Evolutionary conservation across 2,113 vertebrate genomes (phyloP).

Genomic region (Oncorhynchus kisutch): DNA sequence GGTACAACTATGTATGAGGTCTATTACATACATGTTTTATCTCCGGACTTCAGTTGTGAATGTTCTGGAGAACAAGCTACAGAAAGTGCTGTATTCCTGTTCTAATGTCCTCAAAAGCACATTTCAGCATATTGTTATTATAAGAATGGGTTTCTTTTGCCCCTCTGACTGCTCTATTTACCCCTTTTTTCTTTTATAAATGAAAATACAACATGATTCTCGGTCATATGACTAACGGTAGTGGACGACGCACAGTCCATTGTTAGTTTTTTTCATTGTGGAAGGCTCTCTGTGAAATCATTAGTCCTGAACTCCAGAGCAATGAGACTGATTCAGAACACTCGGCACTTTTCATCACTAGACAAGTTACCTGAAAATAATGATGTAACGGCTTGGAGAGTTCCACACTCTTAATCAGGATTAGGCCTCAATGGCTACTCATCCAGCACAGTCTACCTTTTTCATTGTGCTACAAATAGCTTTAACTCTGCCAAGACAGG

Average conservation of each 20-base stretch:
- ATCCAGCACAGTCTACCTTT: too few relatives aligned
- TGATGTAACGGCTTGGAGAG: not conserved
- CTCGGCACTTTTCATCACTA: not conserved
- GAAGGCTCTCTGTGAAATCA: not conserved
- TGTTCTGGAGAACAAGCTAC: too few relatives aligned
- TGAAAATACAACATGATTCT: not conserved
- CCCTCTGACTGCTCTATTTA: not conserved
- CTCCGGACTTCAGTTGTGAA: too few relatives aligned
- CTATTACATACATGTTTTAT: too few relatives aligned
- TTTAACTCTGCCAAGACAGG: too few relatives aligned
- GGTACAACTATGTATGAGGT: too few relatives aligned
- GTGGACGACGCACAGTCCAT: not conserved
- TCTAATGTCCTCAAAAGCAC: not conserved
- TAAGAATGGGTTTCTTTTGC: not conserved
- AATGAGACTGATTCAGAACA: not conserved
- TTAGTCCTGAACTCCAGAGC: not conserved
- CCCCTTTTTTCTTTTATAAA: not conserved
- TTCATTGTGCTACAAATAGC: too few relatives aligned
- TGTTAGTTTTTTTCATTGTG: not conserved
- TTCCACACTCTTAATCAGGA: too few relatives aligned
- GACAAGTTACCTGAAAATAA: not conserved
- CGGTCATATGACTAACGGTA: not conserved
- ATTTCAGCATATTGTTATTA: not conserved
- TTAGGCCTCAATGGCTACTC: too few relatives aligned
- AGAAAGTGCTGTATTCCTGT: too few relatives aligned